A percentile compares a stretch with the other conserved stretches of the same genome.
phyloP scores from a whole-genome alignment of 2,797 vertebrate species.

The Chaenodraco wilsoni region DNA sequence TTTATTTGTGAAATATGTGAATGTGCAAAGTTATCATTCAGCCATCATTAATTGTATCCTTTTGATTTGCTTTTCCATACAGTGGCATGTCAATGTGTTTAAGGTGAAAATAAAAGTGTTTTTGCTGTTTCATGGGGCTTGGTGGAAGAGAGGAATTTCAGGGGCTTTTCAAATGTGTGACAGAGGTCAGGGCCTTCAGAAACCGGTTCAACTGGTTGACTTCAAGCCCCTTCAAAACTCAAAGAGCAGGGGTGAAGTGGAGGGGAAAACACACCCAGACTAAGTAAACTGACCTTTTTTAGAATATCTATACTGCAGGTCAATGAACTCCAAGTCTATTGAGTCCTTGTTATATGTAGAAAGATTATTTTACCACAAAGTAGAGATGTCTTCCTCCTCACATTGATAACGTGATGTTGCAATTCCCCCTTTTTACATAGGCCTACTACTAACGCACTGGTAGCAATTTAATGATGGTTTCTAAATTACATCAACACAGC shows the following conservation, averaged over 20 bases:
- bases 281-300: not conserved
- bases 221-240: conserved; percentile 12
- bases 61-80: conserved; percentile 2
- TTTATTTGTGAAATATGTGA: not conserved
- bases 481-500: not conserved
- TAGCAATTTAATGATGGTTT: not conserved
- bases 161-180: conserved; percentile 3
- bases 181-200: not conserved
- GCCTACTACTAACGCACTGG: not conserved
- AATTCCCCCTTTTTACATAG: not conserved
- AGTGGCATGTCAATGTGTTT: not conserved
- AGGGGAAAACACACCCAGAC: not conserved
- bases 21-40: not conserved
- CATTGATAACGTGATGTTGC: not conserved
- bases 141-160: not conserved
- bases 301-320: no score
- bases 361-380: not conserved
- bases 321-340: no score
- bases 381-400: not conserved
- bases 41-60: not conserved
- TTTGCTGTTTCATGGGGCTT: not conserved
- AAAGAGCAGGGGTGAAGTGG: not conserved
- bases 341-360: not conserved
- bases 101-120: not conserved
- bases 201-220: conserved; percentile 43